These are phyloP conservation scores for Anastrepha obliqua DNA, from an alignment of 1,140 invertebrate genomes.

Conservation along the genomic window DNA sequence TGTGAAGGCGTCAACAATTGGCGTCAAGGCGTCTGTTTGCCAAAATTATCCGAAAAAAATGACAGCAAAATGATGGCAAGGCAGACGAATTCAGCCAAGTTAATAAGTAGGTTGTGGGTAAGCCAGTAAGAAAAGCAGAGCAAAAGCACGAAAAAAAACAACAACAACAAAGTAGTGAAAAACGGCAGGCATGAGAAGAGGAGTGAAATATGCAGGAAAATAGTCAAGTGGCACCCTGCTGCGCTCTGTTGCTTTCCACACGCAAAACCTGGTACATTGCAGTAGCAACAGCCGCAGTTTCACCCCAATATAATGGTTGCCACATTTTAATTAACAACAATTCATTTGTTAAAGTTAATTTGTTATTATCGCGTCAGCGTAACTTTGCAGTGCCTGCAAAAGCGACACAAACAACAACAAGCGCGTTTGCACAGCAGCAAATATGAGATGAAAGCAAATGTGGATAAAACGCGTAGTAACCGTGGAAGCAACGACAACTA, in stretches of 20 bases:
- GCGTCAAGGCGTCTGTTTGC: not conserved
- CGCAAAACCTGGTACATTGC: not conserved
- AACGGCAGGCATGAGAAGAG: too few species aligned
- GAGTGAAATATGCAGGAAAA: too few species aligned
- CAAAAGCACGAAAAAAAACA: too few species aligned
- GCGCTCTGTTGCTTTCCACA: not conserved
- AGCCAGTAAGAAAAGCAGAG: too few species aligned
- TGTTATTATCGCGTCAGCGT: slow-evolving; percentile 51
- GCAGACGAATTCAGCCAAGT: not conserved
- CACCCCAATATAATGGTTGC: not conserved
- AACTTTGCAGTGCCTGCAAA: not conserved
- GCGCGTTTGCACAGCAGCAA: not conserved
- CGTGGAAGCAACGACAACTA: not conserved
- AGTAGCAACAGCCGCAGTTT: not conserved
- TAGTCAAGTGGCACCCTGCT: too few species aligned
- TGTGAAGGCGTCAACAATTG: not conserved
- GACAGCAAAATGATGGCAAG: not conserved
- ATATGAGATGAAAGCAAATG: not conserved
- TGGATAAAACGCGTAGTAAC: not conserved
- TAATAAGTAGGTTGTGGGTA: not conserved
- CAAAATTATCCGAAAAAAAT: slow-evolving; percentile 16
- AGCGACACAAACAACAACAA: not conserved
- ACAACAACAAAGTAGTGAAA: too few species aligned
- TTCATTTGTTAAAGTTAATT: slow-evolving; percentile 55
- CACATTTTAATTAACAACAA: slow-evolving; percentile 54